Conservation (phyloP, 2,797 vertebrate genomes). For the Poeciliopsis presidionis region DNA sequence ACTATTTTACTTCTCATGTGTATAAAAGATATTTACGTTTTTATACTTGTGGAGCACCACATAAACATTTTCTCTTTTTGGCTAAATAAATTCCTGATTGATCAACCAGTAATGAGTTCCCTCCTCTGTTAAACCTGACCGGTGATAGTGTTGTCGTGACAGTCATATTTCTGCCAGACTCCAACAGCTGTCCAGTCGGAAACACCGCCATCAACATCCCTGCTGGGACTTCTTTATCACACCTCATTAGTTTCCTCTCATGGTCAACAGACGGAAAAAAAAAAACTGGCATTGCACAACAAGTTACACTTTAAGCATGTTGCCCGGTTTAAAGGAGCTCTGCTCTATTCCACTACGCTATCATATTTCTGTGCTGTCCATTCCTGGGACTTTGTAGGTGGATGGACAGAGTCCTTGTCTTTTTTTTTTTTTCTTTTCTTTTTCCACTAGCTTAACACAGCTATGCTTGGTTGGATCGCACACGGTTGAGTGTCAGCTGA, state of each 20-base stretch:
- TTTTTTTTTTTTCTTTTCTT: slow-evolving; percentile 33
- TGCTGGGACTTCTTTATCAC: slow-evolving; percentile 45
- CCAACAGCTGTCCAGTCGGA: slow-evolving; percentile 56
- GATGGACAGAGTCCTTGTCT: slow-evolving; percentile 34
- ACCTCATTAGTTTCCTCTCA: slow-evolving; percentile 25
- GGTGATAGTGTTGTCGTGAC: slow-evolving; percentile 34
- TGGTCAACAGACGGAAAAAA: slow-evolving; percentile 51
- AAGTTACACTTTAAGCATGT: slow-evolving; percentile 26
- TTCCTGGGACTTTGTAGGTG: slow-evolving; percentile 44
- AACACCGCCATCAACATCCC: slow-evolving; percentile 52
- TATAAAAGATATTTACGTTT: not conserved
- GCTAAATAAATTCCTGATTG: not conserved
- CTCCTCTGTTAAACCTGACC: slow-evolving; percentile 3
- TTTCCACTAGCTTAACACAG: slow-evolving; percentile 66
- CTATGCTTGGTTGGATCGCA: slow-evolving; percentile 50
- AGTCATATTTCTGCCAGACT: slow-evolving; percentile 30
- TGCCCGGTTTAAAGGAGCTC: slow-evolving; percentile 14
- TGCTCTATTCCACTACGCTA: slow-evolving; percentile 27
- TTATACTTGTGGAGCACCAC: not conserved
- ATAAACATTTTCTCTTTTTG: not conserved
- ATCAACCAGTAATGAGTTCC: slow-evolving; percentile 4
- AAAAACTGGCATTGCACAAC: slow-evolving; percentile 33
- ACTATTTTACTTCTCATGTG: not conserved
- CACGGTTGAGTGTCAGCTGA: slow-evolving; percentile 21
- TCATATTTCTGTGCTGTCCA: slow-evolving; percentile 40